Evolutionary conservation across 2,797 vertebrate species (phyloP).

Genomic region (Hippopotamyrus pictus): DNA sequence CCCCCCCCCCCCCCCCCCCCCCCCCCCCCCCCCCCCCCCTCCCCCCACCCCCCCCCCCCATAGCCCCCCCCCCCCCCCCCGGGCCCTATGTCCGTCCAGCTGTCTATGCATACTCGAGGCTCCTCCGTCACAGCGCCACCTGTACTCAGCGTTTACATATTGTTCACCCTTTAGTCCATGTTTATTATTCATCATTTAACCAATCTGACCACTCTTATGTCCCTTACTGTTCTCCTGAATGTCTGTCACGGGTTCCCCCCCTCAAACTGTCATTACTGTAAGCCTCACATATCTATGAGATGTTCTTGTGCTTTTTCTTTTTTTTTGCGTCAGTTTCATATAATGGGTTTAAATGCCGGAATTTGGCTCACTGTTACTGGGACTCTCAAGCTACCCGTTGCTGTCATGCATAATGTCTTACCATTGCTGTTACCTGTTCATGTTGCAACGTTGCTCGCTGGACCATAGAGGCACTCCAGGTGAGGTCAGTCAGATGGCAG

Average conservation of each 20-base stretch:
- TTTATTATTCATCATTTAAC: conserved; percentile 13
- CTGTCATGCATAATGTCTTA: neutral
- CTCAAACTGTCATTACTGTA: neutral
- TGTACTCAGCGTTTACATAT: conserved; percentile 19
- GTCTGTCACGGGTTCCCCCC: neutral
- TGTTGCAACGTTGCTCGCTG: neutral
- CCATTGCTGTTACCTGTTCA: neutral
- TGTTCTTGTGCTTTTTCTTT: neutral
- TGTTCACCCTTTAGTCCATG: neutral
- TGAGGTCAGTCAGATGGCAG: neutral
- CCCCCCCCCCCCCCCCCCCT: neutral
- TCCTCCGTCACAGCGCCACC: conserved; percentile 13
- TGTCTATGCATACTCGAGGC: neutral
- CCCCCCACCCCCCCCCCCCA: neutral
- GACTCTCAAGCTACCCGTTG: neutral
- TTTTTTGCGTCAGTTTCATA: neutral
- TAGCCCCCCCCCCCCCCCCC: neutral
- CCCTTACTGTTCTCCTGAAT: neutral
- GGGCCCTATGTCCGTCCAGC: neutral
- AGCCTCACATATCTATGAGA: neutral
- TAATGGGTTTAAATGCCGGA: neutral
- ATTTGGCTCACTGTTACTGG: neutral
- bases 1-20: neutral
- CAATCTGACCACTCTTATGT: conserved; percentile 3
- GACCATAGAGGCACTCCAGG: neutral